phyloP scores from a whole-genome alignment of 2,797 vertebrate species.

The Esox lucius region DNA sequence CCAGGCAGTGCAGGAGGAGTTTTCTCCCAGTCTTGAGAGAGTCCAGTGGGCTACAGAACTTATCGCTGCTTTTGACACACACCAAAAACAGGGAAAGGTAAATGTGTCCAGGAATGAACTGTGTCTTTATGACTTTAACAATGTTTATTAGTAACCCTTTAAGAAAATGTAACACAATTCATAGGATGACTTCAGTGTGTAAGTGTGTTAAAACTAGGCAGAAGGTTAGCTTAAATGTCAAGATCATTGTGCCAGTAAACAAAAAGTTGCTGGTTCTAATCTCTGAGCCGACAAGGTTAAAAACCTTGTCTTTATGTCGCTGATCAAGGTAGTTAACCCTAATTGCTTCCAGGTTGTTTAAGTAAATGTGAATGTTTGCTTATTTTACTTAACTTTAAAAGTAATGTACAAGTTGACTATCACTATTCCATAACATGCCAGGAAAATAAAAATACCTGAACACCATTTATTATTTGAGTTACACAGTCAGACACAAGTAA shows the following conservation, averaged over 20 bases:
- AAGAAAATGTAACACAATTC: neutral
- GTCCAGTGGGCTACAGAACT: conserved; percentile 91
- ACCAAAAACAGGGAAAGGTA: conserved; percentile 96
- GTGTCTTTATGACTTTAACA: too few species aligned
- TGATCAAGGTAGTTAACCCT: too few species aligned
- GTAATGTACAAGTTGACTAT: neutral
- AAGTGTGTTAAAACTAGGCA: neutral
- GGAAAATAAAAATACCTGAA: neutral
- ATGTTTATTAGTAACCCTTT: neutral
- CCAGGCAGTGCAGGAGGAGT: conserved; percentile 91
- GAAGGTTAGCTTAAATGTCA: too few species aligned
- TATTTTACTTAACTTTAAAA: too few species aligned
- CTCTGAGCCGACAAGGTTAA: too few species aligned
- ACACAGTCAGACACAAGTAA: neutral
- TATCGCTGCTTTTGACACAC: conserved; percentile 88
- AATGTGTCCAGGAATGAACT: neutral
- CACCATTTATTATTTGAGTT: neutral
- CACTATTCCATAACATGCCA: neutral
- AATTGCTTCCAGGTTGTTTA: too few species aligned
- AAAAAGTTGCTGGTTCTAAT: too few species aligned
- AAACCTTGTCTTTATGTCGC: too few species aligned
- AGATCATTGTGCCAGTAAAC: too few species aligned
- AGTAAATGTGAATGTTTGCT: too few species aligned
- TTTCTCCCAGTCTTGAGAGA: conserved; percentile 88
- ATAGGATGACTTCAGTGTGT: neutral